Evolutionary conservation across 2,113 vertebrate species (phyloP), one percentile per base, ranked within the genome.

Genomic region (Hyla sarda): DNA sequence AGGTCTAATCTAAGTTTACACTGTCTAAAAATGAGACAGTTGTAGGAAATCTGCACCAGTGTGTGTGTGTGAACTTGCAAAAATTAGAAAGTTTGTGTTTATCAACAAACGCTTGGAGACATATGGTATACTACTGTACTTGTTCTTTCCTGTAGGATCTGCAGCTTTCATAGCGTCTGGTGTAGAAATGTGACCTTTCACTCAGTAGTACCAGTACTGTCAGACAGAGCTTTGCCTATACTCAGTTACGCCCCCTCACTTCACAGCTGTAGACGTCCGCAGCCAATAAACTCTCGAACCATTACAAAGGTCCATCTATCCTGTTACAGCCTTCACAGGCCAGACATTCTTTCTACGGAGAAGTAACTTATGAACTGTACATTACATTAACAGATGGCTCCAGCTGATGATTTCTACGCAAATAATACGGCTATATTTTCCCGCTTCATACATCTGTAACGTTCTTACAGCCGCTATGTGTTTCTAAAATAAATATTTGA

Each of bases 381-480:
- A 78, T 78, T 87, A 86, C 87, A 87, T 89, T 88, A 92, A 90
- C 90, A 92, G 92, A 90, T 82, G 86, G 84, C 83, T 92, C 85
- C 88, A 82, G 62, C 75, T 82, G 87, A 89, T 84, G 82, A 52
- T 13, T 50, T 54, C 74, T 77, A 32, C 81, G 48, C 67, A 48
- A 54, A 34, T 30, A 83, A 37, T 45, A 76, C 62, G 50, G 37
- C 79, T 48, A 34, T 37, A 69, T 54, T 78, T 75, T 11, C 45
- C 23, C 73, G 1, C 32, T 52, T 2, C 45, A 54, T 19, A 19
- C 14, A 30, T 28, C 73, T 19, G 47, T 77, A 54, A 23, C 16
- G 34, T 34, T 69, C 16, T 19, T 69, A 10, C 17, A 10, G 28
- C 37, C 32, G 21, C 32, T 67, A 12, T 19, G 21, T 30, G 13